Evolutionary conservation across 2,888 invertebrate species (phyloP).

Genomic region (Oscheius sp.): DNA sequence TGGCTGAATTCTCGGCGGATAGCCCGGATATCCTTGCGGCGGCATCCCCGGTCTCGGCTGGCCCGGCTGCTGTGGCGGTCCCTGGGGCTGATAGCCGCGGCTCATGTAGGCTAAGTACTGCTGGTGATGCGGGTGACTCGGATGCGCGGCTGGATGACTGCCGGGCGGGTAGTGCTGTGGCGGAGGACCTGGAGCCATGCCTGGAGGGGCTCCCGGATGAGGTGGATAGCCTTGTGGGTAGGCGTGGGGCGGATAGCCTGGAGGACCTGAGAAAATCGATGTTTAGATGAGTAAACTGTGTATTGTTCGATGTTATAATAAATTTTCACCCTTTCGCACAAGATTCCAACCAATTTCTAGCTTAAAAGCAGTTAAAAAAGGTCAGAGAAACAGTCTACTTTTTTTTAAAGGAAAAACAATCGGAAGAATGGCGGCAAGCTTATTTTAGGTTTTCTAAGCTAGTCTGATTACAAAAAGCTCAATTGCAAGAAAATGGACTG

Average conservation of each 20-base stretch:
- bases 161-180: slow-evolving; percentile 35
- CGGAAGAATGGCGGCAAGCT: too few relatives aligned
- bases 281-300: too few relatives aligned
- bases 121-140: slow-evolving; percentile 53
- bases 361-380: too few relatives aligned
- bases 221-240: slow-evolving; percentile 41
- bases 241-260: slow-evolving; percentile 27
- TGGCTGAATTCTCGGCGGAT: slow-evolving; percentile 39
- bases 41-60: slow-evolving; percentile 31
- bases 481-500: too few relatives aligned
- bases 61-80: slow-evolving; percentile 11
- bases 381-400: too few relatives aligned
- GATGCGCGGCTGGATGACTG: slow-evolving; percentile 39
- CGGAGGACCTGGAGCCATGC: slow-evolving; percentile 30
- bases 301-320: too few relatives aligned
- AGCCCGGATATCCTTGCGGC: slow-evolving; percentile 34
- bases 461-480: too few relatives aligned
- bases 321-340: too few relatives aligned
- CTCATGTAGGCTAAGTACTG: slow-evolving; percentile 52
- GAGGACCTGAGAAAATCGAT: slow-evolving; percentile 2
- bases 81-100: slow-evolving; percentile 9
- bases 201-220: slow-evolving; percentile 41
- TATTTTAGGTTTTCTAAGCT: too few relatives aligned
- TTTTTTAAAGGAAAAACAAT: too few relatives aligned
- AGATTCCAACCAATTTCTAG: too few relatives aligned